Percentiles rank a stretch among this genome's conserved stretches.
phyloP scores from a whole-genome alignment of 2,113 vertebrate genomes.

The Eulemur macaco region DNA sequence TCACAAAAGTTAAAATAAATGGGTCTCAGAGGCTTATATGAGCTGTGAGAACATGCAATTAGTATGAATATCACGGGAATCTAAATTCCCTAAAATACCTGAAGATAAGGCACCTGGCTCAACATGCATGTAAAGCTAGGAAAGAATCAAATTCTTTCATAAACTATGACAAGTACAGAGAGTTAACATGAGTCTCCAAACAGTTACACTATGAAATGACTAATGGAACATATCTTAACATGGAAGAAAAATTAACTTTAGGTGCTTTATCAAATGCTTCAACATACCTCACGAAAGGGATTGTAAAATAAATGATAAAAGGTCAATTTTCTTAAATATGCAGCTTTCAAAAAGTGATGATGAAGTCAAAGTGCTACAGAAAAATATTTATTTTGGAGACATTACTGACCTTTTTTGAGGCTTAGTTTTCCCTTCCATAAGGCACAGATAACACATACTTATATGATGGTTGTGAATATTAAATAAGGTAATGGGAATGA shows the following conservation, averaged over 20 bases:
- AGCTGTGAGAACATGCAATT: neutral
- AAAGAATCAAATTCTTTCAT: neutral
- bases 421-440: neutral
- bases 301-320: neutral
- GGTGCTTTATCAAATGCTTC: neutral
- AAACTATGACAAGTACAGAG: neutral
- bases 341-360: neutral
- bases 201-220: neutral
- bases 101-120: neutral
- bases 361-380: neutral
- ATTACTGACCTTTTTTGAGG: neutral
- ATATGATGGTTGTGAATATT: neutral
- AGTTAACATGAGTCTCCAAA: neutral
- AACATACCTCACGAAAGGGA: neutral
- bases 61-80: neutral
- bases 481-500: neutral
- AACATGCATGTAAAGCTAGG: neutral
- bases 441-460: neutral
- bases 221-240: neutral
- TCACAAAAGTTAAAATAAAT: neutral
- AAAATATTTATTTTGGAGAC: neutral
- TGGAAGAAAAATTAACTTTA: neutral
- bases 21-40: neutral
- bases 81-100: neutral
- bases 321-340: neutral